These are phyloP conservation scores for Ageneiosus marmoratus DNA, from an alignment of 2,113 vertebrate species.

Conservation along the genomic window DNA sequence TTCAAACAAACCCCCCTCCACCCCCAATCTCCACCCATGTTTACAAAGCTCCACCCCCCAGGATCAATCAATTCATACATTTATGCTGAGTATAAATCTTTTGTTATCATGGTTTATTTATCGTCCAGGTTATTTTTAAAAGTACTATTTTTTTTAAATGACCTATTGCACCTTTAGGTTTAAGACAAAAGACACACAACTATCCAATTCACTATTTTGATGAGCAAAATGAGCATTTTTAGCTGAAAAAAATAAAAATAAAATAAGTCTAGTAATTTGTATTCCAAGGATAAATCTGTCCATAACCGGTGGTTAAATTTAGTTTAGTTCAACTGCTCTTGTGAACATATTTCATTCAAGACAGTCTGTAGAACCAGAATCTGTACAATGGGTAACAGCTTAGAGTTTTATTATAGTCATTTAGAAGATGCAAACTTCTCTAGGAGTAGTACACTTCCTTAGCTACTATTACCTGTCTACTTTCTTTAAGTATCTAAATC, in stretches of 20 bases:
- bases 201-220: neutral
- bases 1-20: no score
- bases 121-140: neutral
- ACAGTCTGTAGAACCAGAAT: no score
- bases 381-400: no score
- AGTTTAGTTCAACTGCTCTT: neutral
- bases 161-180: neutral
- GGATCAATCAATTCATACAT: neutral
- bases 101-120: neutral
- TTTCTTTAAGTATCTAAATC: neutral
- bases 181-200: neutral
- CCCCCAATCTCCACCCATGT: neutral
- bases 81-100: neutral
- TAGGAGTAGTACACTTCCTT: neutral
- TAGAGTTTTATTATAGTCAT: neutral
- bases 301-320: neutral
- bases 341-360: neutral
- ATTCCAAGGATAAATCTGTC: neutral
- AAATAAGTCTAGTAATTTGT: neutral
- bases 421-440: neutral
- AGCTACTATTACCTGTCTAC: neutral
- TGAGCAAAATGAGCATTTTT: neutral
- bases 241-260: neutral
- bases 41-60: neutral
- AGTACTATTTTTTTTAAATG: neutral